phyloP scores from a whole-genome alignment of 2,888 invertebrate genomes.

The Eupithecia subfuscata region DNA sequence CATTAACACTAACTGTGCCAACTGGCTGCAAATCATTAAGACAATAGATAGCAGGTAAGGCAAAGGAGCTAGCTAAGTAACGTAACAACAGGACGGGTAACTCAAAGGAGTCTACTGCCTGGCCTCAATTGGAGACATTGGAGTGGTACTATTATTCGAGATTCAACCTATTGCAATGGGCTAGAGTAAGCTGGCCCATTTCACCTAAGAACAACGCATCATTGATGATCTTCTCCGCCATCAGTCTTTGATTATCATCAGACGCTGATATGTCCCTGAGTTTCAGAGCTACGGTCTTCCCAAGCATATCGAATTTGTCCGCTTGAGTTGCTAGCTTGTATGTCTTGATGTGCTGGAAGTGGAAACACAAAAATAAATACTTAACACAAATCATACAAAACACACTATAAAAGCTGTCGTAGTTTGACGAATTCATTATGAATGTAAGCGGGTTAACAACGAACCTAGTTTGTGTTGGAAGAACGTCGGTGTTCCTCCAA shows the following conservation, averaged over 20 bases:
- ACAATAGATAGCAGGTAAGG: not conserved
- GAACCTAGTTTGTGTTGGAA: too few species aligned
- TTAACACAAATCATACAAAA: not conserved
- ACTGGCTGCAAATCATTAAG: not conserved
- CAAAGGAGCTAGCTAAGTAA: not conserved
- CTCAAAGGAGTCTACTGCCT: not conserved
- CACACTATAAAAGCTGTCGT: too few species aligned
- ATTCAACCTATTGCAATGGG: conserved; percentile 21
- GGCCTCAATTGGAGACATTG: not conserved
- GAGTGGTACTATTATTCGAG: not conserved
- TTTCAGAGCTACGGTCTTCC: conserved; percentile 35
- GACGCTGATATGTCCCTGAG: conserved; percentile 29
- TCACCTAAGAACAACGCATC: conserved; percentile 37
- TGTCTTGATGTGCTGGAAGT: not conserved
- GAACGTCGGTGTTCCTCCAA: too few species aligned
- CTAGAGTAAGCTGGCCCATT: conserved; percentile 34
- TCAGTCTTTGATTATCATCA: conserved; percentile 34
- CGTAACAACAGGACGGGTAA: not conserved
- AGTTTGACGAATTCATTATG: too few species aligned
- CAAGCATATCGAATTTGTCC: conserved; percentile 33
- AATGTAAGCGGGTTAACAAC: too few species aligned
- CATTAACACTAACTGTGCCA: not conserved
- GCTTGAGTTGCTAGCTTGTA: conserved; percentile 8
- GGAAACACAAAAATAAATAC: not conserved
- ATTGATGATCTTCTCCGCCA: conserved; percentile 41